These are phyloP conservation scores for Corticium candelabrum DNA, from an alignment of 37 sponge, comb jelly and placozoan species.

Conservation along the genomic window DNA sequence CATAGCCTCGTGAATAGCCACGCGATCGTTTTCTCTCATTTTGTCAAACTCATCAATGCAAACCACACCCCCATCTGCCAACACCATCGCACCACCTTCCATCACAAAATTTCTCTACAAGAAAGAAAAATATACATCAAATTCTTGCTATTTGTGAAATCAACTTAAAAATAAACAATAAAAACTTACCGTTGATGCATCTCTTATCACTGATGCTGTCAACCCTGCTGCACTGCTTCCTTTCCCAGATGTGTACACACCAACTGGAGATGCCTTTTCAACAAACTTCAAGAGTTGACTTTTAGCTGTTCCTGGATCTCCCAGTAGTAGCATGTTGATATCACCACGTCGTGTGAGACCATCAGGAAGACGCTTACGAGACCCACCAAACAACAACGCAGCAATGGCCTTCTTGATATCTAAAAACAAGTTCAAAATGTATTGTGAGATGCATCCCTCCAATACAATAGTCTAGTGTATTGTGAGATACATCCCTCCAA, in stretches of 20 bases:
- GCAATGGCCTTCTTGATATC: slow-evolving; percentile 98
- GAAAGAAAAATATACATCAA: background rate
- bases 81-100: slow-evolving; percentile 99
- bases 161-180: no score
- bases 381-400: slow-evolving; percentile 92
- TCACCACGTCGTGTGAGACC: slow-evolving; percentile 94
- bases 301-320: slow-evolving; percentile 99
- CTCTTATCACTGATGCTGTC: slow-evolving; percentile 92
- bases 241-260: slow-evolving; percentile 98
- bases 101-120: slow-evolving; percentile 79
- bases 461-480: no score
- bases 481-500: no score
- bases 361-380: slow-evolving; percentile 92
- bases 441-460: no score
- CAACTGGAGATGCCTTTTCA: slow-evolving; percentile 97
- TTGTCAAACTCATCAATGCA: slow-evolving; percentile 99
- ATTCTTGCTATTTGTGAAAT: background rate
- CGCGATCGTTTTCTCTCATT: slow-evolving; percentile 98
- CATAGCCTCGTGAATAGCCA: slow-evolving; percentile 99
- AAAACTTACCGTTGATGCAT: slow-evolving; percentile 61
- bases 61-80: slow-evolving; percentile 99
- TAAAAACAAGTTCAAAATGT: slow-evolving; percentile 19
- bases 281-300: slow-evolving; percentile 99
- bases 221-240: slow-evolving; percentile 99
- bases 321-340: slow-evolving; percentile 91